phyloP scores from a whole-genome alignment of 2,797 vertebrate species.

The Pseudomugil gertrudae region DNA sequence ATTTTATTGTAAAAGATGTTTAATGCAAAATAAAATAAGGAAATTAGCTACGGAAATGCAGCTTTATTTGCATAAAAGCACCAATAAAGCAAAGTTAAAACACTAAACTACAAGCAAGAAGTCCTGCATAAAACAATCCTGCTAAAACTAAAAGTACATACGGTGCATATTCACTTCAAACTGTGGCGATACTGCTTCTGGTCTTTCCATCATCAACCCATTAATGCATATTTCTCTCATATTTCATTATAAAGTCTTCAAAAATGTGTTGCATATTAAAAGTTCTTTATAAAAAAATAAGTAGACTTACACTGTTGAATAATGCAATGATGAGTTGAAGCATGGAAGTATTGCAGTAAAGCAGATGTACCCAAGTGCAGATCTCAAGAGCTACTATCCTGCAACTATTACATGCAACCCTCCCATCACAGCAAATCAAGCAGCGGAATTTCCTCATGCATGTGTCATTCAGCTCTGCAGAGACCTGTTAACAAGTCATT shows the following conservation, averaged over 20 bases:
- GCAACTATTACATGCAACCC: too few relatives aligned
- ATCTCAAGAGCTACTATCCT: too few relatives aligned
- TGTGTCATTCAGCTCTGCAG: too few relatives aligned
- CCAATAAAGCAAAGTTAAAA: background rate
- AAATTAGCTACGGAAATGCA: background rate
- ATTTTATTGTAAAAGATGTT: background rate
- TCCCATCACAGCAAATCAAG: too few relatives aligned
- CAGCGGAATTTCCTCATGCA: too few relatives aligned
- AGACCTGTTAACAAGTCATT: too few relatives aligned
- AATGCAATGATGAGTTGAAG: background rate
- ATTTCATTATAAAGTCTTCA: background rate
- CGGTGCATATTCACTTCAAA: background rate
- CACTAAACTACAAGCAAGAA: background rate
- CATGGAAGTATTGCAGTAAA: background rate
- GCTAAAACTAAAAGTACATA: too few relatives aligned
- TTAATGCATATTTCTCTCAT: background rate
- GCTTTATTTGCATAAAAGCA: background rate
- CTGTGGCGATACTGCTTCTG: background rate
- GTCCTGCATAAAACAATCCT: background rate
- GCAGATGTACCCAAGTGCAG: too few relatives aligned
- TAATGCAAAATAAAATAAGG: background rate
- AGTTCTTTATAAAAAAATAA: background rate
- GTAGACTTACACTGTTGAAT: background rate
- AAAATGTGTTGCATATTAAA: background rate
- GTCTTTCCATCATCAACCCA: background rate